phyloP scores from a whole-genome alignment of 2,797 vertebrate genomes.

The Pangasius sanitwongsei region DNA sequence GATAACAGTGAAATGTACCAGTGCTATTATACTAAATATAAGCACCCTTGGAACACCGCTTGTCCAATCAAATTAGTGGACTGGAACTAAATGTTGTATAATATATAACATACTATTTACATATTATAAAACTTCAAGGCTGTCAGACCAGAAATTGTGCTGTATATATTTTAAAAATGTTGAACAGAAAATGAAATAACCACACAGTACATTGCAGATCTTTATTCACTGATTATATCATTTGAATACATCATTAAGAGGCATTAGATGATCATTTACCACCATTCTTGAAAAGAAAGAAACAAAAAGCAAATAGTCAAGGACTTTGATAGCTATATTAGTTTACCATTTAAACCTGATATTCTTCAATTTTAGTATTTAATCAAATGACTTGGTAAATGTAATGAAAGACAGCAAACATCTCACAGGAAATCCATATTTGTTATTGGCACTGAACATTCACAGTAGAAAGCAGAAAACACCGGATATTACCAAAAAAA shows the following conservation, averaged over 20 bases:
- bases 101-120: neutral
- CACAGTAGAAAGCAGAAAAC: neutral
- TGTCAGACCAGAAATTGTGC: neutral
- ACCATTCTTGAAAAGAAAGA: neutral
- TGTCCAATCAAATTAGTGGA: no score
- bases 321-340: neutral
- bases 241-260: neutral
- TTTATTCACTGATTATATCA: slow-evolving; percentile 5
- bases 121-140: neutral
- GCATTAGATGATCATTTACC: neutral
- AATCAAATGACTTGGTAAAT: neutral
- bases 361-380: neutral
- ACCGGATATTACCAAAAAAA: neutral
- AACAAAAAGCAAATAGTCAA: neutral
- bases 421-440: neutral
- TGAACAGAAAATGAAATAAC: neutral
- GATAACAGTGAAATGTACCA: no score
- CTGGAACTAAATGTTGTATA: neutral
- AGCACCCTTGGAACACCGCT: no score
- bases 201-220: neutral
- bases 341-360: neutral
- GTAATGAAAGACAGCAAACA: neutral
- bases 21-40: no score
- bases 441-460: neutral
- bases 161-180: neutral